Evolutionary conservation across 2,888 invertebrate genomes (phyloP).

Genomic region (Hydropsyche betteni): DNA sequence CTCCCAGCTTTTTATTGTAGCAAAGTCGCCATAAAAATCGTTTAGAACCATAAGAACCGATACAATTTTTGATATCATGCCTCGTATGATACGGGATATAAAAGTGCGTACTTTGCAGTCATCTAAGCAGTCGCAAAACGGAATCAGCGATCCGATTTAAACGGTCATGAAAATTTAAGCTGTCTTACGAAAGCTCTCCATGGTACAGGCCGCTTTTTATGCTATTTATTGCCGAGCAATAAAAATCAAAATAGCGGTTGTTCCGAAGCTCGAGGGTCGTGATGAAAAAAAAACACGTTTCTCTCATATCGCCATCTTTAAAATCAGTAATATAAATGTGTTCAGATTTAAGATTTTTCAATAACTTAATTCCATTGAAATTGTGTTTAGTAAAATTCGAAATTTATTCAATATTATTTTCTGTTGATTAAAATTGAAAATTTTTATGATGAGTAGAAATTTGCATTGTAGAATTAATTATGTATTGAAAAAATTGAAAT

Average conservation of each 20-base stretch:
- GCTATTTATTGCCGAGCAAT: constrained; percentile 29
- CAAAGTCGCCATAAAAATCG: neutral
- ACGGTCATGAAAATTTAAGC: constrained; percentile 28
- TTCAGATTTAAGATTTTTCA: too few relatives aligned
- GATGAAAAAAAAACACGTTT: too few relatives aligned
- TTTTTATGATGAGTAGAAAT: too few relatives aligned
- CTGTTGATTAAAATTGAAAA: too few relatives aligned
- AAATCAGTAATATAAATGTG: too few relatives aligned
- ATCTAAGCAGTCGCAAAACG: constrained; percentile 4
- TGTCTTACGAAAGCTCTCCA: constrained; percentile 18
- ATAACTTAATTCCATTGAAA: too few relatives aligned
- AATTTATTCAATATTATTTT: too few relatives aligned
- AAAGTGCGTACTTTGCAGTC: constrained; percentile 14
- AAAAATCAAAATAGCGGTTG: constrained; percentile 29
- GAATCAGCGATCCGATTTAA: constrained; percentile 31
- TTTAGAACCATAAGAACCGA: neutral
- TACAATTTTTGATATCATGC: neutral
- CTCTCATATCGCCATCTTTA: too few relatives aligned
- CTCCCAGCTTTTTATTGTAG: neutral
- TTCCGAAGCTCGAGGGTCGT: neutral
- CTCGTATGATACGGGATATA: neutral
- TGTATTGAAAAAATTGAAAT: too few relatives aligned
- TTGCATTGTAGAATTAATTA: too few relatives aligned
- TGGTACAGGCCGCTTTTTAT: neutral
- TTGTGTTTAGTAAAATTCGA: too few relatives aligned